A percentile compares a stretch with the other conserved stretches of the same genome.
phyloP scores from a whole-genome alignment of 2,888 invertebrate species.

The Eupithecia subumbrata region DNA sequence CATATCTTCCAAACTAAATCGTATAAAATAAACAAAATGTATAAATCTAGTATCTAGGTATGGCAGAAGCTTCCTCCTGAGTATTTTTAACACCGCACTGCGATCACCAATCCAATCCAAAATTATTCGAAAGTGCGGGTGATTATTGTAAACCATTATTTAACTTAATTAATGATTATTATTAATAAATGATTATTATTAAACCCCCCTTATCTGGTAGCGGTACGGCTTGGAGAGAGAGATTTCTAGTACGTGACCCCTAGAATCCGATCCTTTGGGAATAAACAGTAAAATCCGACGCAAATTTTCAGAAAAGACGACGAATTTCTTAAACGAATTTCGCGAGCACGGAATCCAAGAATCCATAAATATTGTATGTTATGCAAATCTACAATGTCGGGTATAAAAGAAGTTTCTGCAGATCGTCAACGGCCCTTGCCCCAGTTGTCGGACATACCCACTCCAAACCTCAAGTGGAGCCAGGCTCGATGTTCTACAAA shows the following conservation, averaged over 20 bases:
- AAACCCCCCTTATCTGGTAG: too few relatives aligned
- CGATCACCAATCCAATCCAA: too few relatives aligned
- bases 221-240: too few relatives aligned
- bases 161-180: too few relatives aligned
- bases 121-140: too few relatives aligned
- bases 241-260: background rate
- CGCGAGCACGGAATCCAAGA: background rate
- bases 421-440: slow-evolving; percentile 58
- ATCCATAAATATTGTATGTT: slow-evolving; percentile 41
- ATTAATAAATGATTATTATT: too few relatives aligned
- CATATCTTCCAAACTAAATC: too few relatives aligned
- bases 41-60: too few relatives aligned
- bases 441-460: slow-evolving; percentile 54
- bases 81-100: too few relatives aligned
- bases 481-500: slow-evolving; percentile 56
- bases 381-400: slow-evolving; percentile 50
- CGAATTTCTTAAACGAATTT: background rate
- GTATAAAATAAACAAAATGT: too few relatives aligned
- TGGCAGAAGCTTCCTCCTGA: too few relatives aligned
- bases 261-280: background rate
- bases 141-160: too few relatives aligned
- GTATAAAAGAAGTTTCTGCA: slow-evolving; percentile 52
- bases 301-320: background rate
- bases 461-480: slow-evolving; percentile 48
- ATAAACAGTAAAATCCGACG: background rate